These are phyloP conservation scores for Pseudomyrmex pallidus DNA, from an alignment of 1,140 invertebrate species.

Conservation along the genomic window DNA sequence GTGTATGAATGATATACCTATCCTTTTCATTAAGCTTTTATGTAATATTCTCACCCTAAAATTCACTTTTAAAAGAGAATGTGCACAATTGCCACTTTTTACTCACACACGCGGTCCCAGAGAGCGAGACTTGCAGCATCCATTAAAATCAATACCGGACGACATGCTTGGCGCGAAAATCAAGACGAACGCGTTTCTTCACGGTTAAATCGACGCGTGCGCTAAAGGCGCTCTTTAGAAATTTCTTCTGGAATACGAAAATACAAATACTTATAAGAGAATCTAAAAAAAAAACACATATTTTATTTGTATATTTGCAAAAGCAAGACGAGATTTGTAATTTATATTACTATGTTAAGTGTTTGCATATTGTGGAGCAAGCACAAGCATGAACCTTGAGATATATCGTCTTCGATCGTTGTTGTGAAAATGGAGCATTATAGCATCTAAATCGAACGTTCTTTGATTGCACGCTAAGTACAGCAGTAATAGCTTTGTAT, in stretches of 20 bases:
- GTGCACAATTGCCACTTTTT: conserved; percentile 3
- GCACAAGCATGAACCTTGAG: conserved; percentile 40
- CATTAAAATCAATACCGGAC: conserved; percentile 80
- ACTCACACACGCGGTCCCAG: conserved; percentile 48
- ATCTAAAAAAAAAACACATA: too few species aligned
- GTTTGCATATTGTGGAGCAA: conserved; percentile 58
- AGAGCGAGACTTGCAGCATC: conserved; percentile 70
- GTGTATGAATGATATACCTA: conserved; percentile 19
- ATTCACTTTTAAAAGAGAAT: conserved; percentile 2
- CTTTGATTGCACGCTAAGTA: conserved; percentile 38
- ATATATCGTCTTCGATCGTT: conserved; percentile 58
- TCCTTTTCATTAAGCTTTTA: conserved; percentile 4
- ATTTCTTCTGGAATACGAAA: background rate
- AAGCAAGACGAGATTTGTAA: background rate
- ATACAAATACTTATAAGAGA: background rate
- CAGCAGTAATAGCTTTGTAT: background rate
- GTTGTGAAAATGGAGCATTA: conserved; percentile 49
- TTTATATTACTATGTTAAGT: background rate
- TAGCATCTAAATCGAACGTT: background rate
- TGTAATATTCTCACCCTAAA: background rate
- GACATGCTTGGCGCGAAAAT: conserved; percentile 72
- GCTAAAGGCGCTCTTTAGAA: conserved; percentile 3
- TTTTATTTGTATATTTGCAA: background rate
- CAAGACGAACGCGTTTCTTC: conserved; percentile 59
- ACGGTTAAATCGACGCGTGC: conserved; percentile 19